Evolutionary conservation across 2,113 vertebrate genomes (phyloP).

Genomic region (Nematolebias whitei): DNA sequence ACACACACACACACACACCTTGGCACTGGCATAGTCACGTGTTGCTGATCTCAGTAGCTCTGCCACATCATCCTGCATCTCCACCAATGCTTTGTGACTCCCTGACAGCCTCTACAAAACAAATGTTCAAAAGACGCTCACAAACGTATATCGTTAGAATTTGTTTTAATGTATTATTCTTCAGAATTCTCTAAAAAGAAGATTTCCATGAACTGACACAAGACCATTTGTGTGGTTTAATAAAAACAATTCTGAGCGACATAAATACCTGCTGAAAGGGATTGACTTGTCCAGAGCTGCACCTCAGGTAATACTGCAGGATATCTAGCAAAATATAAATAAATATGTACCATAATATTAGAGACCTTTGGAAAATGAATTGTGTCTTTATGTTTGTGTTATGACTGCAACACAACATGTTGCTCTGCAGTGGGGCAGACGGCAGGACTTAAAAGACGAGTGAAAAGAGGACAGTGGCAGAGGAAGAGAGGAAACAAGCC

Average conservation of each 20-base stretch:
- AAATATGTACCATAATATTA: background rate
- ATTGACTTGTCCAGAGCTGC: slow-evolving; percentile 84
- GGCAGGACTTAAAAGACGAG: slow-evolving; percentile 58
- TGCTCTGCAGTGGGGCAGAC: no score
- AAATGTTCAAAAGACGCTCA: background rate
- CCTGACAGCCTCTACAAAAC: slow-evolving; percentile 88
- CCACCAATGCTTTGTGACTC: slow-evolving; percentile 93
- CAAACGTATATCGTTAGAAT: background rate
- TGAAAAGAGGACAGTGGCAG: slow-evolving; percentile 13
- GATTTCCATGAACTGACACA: no score
- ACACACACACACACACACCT: slow-evolving; percentile 78
- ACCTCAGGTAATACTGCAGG: slow-evolving; percentile 90
- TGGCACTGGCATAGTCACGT: slow-evolving; percentile 85
- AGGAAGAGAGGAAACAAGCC: slow-evolving; percentile 20
- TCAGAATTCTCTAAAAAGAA: no score
- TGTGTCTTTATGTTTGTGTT: no score
- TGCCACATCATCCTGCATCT: slow-evolving; percentile 91
- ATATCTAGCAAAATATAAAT: slow-evolving; percentile 77
- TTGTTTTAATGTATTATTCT: no score
- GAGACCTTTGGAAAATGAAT: background rate
- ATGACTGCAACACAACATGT: slow-evolving; percentile 47
- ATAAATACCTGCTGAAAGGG: slow-evolving; percentile 92
- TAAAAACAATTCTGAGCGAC: background rate
- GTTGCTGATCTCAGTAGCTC: slow-evolving; percentile 86
- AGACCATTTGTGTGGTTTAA: no score